Percentiles rank a stretch among this genome's conserved stretches.
Conservation (phyloP, 2,888 invertebrate species). For the Pyrgus malvae region DNA sequence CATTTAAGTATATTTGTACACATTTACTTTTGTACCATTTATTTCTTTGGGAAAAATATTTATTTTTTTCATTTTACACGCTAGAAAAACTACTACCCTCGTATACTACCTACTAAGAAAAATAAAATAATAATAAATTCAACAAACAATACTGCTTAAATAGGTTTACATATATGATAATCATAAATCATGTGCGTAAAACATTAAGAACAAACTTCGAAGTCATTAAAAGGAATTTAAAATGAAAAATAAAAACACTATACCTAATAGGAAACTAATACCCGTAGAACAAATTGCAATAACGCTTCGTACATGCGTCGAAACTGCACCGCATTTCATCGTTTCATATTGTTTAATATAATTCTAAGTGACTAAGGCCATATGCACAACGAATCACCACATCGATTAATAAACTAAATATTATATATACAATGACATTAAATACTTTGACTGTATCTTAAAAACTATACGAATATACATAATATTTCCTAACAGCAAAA, state of each 20-base stretch:
- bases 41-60: constrained; percentile 79
- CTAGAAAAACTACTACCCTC: constrained; percentile 60
- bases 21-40: constrained; percentile 77
- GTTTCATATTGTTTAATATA: constrained; percentile 6
- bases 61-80: constrained; percentile 47
- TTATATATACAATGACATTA: constrained; percentile 53
- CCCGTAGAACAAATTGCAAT: constrained; percentile 81
- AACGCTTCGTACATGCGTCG: constrained; percentile 44
- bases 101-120: constrained; percentile 56
- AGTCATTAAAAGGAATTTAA: constrained; percentile 55
- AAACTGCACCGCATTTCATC: constrained; percentile 28
- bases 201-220: constrained; percentile 57
- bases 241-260: constrained; percentile 68
- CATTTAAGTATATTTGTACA: constrained; percentile 78
- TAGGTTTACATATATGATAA: constrained; percentile 53
- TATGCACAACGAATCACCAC: constrained; percentile 56
- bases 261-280: constrained; percentile 81
- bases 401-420: constrained; percentile 79
- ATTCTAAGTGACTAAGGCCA: constrained; percentile 36
- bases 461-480: constrained; percentile 40
- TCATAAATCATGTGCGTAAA: constrained; percentile 66
- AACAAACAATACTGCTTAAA: constrained; percentile 69
- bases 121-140: constrained; percentile 78
- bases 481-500: constrained; percentile 44
- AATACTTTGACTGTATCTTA: constrained; percentile 55